Conservation (phyloP, 2,888 invertebrate species). For the Drosophila recens region DNA sequence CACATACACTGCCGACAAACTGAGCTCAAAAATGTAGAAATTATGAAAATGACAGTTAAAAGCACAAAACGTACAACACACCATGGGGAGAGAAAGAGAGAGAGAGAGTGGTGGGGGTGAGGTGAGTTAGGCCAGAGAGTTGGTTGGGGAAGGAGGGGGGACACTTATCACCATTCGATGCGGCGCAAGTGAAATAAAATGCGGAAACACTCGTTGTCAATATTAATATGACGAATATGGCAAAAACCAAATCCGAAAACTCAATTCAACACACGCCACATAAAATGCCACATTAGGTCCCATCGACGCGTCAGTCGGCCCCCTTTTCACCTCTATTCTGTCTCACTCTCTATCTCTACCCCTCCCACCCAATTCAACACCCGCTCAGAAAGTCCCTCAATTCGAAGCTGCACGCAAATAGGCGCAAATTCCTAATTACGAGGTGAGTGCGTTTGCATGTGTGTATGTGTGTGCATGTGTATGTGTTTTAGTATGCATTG, state of each 20-base stretch:
- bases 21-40: slow-evolving; percentile 80
- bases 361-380: neutral
- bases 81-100: slow-evolving; percentile 2
- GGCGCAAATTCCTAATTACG: slow-evolving; percentile 77
- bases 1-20: slow-evolving; percentile 45
- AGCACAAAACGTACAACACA: slow-evolving; percentile 66
- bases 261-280: slow-evolving; percentile 79
- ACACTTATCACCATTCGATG: slow-evolving; percentile 24
- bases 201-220: slow-evolving; percentile 82
- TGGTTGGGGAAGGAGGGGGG: slow-evolving; percentile 8
- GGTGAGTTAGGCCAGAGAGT: slow-evolving; percentile 9
- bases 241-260: slow-evolving; percentile 81
- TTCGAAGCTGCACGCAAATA: slow-evolving; percentile 63
- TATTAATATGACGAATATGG: slow-evolving; percentile 83
- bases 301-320: slow-evolving; percentile 34
- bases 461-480: slow-evolving; percentile 25
- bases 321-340: neutral
- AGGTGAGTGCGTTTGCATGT: slow-evolving; percentile 8
- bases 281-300: slow-evolving; percentile 76
- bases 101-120: slow-evolving; percentile 6
- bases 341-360: too few species aligned
- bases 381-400: slow-evolving; percentile 5
- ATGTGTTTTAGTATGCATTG: slow-evolving; percentile 26
- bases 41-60: slow-evolving; percentile 82
- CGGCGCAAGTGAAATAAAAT: slow-evolving; percentile 76